Evolutionary conservation across 2,797 vertebrate genomes (phyloP).

Genomic region (Vipera ursinii): DNA sequence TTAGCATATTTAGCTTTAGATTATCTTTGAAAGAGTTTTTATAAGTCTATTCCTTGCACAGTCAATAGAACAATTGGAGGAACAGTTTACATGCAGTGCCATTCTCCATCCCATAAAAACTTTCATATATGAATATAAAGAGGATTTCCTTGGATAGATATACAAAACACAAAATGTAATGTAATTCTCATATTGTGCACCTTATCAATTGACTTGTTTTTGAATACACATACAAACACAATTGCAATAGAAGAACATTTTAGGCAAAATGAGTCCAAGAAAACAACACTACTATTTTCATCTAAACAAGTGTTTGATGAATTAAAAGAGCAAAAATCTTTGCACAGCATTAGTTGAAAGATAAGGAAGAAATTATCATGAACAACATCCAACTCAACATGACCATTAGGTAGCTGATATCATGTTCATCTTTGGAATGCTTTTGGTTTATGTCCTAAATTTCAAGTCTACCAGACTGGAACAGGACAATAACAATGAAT

Average conservation of each 20-base stretch:
- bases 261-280: not conserved
- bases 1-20: not conserved
- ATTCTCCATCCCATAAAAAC: not conserved
- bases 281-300: not conserved
- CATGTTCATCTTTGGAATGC: not conserved
- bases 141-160: not conserved
- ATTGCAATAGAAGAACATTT: not conserved
- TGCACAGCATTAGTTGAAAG: not conserved
- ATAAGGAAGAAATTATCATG: not conserved
- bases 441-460: not conserved
- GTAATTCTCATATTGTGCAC: not conserved
- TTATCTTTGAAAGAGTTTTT: not conserved
- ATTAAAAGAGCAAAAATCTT: not conserved
- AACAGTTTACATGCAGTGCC: not conserved
- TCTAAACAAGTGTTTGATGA: not conserved
- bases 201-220: not conserved
- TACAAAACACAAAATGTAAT: not conserved
- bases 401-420: not conserved
- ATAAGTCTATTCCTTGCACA: not conserved
- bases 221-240: not conserved
- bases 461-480: not conserved
- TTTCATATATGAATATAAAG: not conserved
- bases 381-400: not conserved
- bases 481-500: not conserved
- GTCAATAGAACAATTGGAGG: not conserved